Percentiles rank a stretch among this genome's conserved stretches.
Conservation (phyloP, 2,888 invertebrate genomes). For the Oligia fasciuncula region DNA sequence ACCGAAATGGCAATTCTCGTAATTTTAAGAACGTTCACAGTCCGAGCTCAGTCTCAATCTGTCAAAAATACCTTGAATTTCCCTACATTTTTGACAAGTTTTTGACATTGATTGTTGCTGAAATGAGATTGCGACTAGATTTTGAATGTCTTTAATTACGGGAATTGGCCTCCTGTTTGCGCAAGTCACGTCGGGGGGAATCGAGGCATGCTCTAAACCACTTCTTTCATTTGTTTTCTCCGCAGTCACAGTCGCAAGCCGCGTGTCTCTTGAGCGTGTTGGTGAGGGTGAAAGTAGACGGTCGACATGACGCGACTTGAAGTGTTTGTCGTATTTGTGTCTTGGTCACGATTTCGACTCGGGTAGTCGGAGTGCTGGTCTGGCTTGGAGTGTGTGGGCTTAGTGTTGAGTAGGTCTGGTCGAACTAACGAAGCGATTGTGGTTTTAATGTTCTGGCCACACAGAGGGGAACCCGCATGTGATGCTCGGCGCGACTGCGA, state of each 20-base stretch:
- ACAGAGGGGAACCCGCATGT: background rate
- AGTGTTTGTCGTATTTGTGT: conserved; percentile 14
- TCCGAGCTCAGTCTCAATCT: background rate
- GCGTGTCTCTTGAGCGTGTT: background rate
- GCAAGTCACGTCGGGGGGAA: background rate
- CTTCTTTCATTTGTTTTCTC: background rate
- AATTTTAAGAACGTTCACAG: background rate
- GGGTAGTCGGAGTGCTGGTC: background rate
- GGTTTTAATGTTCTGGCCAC: background rate
- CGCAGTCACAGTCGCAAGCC: background rate
- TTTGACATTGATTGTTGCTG: background rate
- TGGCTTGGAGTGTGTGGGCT: background rate
- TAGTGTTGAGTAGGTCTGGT: background rate
- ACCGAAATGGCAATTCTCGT: background rate
- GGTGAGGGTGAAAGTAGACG: background rate
- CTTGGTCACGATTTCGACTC: conserved; percentile 8
- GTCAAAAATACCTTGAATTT: background rate
- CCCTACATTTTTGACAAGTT: background rate
- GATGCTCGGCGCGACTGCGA: background rate
- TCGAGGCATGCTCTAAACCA: background rate
- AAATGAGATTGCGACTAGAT: background rate
- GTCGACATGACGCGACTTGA: background rate
- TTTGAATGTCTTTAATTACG: background rate
- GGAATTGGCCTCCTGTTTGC: background rate
- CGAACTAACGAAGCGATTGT: background rate